Evolutionary conservation across 2,797 vertebrate species (phyloP), one percentile per base, ranked within the genome.

Genomic region (Xenops minutus): DNA sequence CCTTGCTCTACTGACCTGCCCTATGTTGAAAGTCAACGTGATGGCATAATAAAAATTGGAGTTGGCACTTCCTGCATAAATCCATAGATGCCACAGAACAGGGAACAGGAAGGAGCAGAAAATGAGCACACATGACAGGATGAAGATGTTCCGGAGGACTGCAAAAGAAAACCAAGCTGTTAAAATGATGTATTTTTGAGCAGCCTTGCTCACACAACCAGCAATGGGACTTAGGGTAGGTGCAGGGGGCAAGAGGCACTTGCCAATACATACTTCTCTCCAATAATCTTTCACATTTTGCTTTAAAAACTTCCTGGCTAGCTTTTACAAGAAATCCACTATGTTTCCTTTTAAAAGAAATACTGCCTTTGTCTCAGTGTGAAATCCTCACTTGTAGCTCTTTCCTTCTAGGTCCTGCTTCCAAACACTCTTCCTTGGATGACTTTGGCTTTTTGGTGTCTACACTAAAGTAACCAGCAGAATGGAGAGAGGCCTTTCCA

Each of bases 41-140:
- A 99, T 99, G 98, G 99, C 99, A 44, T 99, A 99, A 97, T 99
- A 99, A 98, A 99, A 99, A 97, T 99, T 99, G 87, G 99, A 99
- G 98, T 99, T 99, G 97, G 99, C 99, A 93, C 99, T 99, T 97
- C 99, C 99, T 13, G 99, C 98, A 19, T 99, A 99, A 98, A 99
- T 99, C 99, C 99, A 99, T 12, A 99, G 98, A 96, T 99, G 99
- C 99, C 99, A 99, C 64, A 99, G 98, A 17, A 99, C 99, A 0
- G 99, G 99, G 85, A 99, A 99, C 36, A 99, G 98, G 62, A 99
- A 97, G 2, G 99, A 99, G 61, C 99, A 99, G 74, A 99, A 98
- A 64, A 99, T 95, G 81, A 99, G 98, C 92, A 99, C 97, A n/a
- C 99, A 99, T 22, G 98, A 98, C 68, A 99, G 99, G 96, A 99